Evolutionary conservation across 2,113 vertebrate species (phyloP).

Genomic region (Geothlypis trichas): DNA sequence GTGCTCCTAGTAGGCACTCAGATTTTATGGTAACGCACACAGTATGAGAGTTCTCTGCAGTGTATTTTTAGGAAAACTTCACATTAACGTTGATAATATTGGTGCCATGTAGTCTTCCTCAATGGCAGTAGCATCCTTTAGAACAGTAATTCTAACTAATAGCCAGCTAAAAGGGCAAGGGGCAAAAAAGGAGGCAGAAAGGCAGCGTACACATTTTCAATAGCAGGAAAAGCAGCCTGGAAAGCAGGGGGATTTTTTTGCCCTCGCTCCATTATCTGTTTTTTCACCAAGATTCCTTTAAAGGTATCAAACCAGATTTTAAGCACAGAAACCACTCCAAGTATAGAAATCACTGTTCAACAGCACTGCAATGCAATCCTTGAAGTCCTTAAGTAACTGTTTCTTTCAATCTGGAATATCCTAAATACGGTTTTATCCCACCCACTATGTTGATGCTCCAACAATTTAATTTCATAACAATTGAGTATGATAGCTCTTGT

Average conservation of each 20-base stretch:
- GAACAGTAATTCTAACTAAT: neutral
- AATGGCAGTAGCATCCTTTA: neutral
- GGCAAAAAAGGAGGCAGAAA: neutral
- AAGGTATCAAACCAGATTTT: neutral
- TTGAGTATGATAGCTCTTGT: neutral
- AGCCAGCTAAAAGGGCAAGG: rapidly evolving
- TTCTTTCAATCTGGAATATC: neutral
- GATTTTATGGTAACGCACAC: neutral
- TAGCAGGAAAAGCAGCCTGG: neutral
- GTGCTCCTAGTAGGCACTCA: neutral
- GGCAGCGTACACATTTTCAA: neutral
- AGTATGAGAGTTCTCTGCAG: neutral
- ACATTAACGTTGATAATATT: neutral
- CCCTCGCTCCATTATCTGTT: neutral
- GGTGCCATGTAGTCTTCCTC: neutral
- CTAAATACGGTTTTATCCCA: neutral
- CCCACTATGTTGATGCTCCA: neutral
- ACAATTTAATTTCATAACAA: neutral
- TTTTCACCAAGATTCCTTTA: neutral
- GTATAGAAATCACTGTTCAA: neutral
- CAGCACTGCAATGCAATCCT: neutral
- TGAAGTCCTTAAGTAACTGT: neutral
- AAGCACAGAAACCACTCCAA: neutral
- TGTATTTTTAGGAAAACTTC: neutral
- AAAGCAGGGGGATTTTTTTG: neutral